Base-by-base conservation (phyloP, 1,140 invertebrate species). In the Nasonia giraulti region DNA sequence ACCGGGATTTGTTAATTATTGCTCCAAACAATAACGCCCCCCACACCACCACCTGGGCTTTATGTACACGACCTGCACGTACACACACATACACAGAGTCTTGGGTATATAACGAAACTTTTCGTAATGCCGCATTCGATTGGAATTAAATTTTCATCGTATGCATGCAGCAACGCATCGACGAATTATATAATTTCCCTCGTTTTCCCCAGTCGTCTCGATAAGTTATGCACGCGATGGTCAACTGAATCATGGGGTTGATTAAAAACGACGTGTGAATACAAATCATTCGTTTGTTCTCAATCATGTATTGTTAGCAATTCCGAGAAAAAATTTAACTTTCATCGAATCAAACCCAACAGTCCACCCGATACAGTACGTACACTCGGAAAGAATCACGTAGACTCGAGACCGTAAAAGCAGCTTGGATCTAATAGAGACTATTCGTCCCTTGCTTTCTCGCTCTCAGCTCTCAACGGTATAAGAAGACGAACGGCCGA, bases 351-450 rank as follows among this genome's bases (percentile, higher is more conserved):
- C 37, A 8, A 40, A 40, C 37, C 7, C 27, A 40, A 40, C 55
- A 20, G 4, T 6, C 3, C 6, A n/a, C 6, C 3, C 55, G 55
- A 62, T 62, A 62, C 66, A 23, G 47, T 44, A 14, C 33, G 27
- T 12, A 23, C 31, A 50, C 55, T 23, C 44, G 5, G 74, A 74
- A 83, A 69, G 82, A 47, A 83, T 83, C 82, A 83, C 82, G 82
- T 83, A 83, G 23, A 83, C 37, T 11, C 75, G 23, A 8, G 2
- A 33, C 82, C 17, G 69, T 83, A 83, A 83, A 77, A 83, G 31
- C n/a, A 1, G 74, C 55, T 27, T 40, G 17, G 73, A 75, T 77
- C 82, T 83, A 83, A 83, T 79, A 79, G 40, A 79, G 82, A 79
- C 62, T 62, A 23, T n/a, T 69, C 55, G 40, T 62, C 55, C 55